Evolutionary conservation across 2,113 vertebrate species (phyloP).

Genomic region (Rhipidura dahli): DNA sequence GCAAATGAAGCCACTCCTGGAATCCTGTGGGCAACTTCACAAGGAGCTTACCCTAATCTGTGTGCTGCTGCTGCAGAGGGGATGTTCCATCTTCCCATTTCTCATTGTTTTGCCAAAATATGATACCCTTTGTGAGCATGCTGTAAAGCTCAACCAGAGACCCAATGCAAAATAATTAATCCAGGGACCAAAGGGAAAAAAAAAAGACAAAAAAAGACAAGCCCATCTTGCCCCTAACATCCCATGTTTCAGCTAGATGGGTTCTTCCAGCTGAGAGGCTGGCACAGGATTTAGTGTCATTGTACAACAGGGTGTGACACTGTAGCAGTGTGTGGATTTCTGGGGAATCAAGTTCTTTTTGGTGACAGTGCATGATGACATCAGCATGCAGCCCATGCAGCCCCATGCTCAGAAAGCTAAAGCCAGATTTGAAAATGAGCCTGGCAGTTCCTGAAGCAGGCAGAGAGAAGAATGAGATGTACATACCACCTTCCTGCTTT

Average conservation of each 20-base stretch:
- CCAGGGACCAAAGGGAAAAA: not conserved
- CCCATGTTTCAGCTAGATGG: not conserved
- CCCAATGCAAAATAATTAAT: not conserved
- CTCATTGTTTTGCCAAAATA: not conserved
- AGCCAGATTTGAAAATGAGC: not conserved
- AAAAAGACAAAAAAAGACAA: too few relatives aligned
- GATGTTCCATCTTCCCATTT: not conserved
- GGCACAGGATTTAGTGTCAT: not conserved
- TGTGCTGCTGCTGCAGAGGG: not conserved
- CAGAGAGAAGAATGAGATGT: not conserved
- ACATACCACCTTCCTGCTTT: constrained; percentile 55
- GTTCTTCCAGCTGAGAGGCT: not conserved
- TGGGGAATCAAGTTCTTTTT: not conserved
- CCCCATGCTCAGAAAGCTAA: not conserved
- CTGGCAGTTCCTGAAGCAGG: not conserved
- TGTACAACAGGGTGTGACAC: not conserved
- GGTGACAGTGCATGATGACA: not conserved
- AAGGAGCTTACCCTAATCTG: not conserved
- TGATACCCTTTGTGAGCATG: not conserved
- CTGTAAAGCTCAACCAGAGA: not conserved
- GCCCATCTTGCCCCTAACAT: not conserved
- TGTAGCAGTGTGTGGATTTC: not conserved
- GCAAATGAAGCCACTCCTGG: not conserved
- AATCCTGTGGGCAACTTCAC: not conserved
- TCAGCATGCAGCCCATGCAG: not conserved